These are phyloP conservation scores for Rhyacichthys aspro DNA, from an alignment of 2,797 vertebrate genomes.

Conservation along the genomic window DNA sequence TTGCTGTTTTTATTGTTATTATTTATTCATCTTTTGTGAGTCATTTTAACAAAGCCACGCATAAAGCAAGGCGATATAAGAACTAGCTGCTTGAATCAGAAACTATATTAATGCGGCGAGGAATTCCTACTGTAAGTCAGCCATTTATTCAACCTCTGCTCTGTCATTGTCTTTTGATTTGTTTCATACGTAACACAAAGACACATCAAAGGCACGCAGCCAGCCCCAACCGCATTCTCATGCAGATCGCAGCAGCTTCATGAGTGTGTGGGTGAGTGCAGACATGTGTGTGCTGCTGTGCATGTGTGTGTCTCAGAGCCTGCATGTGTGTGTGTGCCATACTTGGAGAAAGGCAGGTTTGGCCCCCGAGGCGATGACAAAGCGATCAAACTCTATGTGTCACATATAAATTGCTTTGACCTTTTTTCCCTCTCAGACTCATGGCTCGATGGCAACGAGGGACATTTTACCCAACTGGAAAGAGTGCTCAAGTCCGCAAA, in stretches of 20 bases:
- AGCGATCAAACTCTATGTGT: conserved; percentile 84
- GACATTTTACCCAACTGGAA: conserved; percentile 82
- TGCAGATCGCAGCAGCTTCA: conserved; percentile 51
- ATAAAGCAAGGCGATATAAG: not conserved
- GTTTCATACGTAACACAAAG: conserved; percentile 45
- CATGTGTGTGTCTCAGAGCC: not conserved
- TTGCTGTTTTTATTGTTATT: no score
- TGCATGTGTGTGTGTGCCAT: conserved; percentile 19
- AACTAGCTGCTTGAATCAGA: not conserved
- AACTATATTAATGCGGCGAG: not conserved
- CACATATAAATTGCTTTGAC: conserved; percentile 89
- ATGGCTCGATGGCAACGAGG: conserved; percentile 78
- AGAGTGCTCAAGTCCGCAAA: conserved; percentile 82
- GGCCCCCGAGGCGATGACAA: conserved; percentile 82
- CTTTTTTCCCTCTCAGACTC: conserved; percentile 79
- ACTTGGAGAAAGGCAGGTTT: conserved; percentile 68
- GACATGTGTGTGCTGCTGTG: conserved; percentile 4
- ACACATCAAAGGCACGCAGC: conserved; percentile 44
- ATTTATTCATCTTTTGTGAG: no score
- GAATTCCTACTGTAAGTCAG: conserved; percentile 9
- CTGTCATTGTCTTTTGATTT: conserved; percentile 9
- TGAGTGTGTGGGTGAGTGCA: conserved; percentile 3
- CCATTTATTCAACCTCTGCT: conserved; percentile 43
- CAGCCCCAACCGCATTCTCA: conserved; percentile 40
- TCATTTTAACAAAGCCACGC: no score